These are phyloP conservation scores for Falco berigora DNA, from an alignment of 2,797 vertebrate genomes.

Conservation along the genomic window DNA sequence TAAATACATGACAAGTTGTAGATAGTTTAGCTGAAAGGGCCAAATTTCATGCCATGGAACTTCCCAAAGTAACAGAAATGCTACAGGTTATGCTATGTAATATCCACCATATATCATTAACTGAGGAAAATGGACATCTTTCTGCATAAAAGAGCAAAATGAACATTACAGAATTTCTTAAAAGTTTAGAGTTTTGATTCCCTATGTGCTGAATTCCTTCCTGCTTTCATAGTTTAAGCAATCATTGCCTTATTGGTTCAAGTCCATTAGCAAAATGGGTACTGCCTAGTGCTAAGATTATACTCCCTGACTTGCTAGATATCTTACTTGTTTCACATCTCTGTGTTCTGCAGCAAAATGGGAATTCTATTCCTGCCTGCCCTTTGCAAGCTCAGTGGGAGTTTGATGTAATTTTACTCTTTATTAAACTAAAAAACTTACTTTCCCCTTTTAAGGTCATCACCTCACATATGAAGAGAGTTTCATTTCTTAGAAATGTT, in stretches of 20 bases:
- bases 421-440: not conserved
- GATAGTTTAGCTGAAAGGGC: not conserved
- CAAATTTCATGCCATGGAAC: not conserved
- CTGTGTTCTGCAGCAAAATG: not conserved
- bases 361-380: constrained; percentile 27
- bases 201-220: not conserved
- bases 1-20: not conserved
- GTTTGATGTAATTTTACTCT: not conserved
- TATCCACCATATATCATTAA: not conserved
- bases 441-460: not conserved
- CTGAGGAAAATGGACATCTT: not conserved
- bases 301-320: not conserved
- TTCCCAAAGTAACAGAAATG: not conserved
- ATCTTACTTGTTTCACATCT: not conserved
- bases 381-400: not conserved
- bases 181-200: not conserved
- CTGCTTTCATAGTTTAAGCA: not conserved
- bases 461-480: not conserved
- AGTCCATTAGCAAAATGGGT: not conserved
- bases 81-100: not conserved
- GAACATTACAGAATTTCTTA: not conserved
- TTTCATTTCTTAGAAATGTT: not conserved
- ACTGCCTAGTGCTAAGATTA: not conserved
- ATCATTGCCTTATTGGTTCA: not conserved
- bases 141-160: not conserved